A percentile compares a stretch with the other conserved stretches of the same genome.
These are phyloP conservation scores for Drosophila longiperda DNA, from an alignment of 2,888 invertebrate genomes.

Conservation along the genomic window DNA sequence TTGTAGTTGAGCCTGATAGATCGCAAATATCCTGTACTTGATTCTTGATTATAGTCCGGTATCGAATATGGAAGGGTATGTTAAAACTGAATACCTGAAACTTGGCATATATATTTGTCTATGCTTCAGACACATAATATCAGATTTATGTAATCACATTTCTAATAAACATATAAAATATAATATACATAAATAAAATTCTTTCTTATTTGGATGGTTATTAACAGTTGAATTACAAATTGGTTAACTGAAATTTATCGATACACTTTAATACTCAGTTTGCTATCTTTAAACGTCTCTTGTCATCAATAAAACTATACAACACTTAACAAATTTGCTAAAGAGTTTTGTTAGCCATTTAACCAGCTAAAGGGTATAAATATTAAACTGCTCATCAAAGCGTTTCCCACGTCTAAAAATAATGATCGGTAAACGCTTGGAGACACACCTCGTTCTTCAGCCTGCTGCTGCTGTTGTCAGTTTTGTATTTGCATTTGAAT, in stretches of 20 bases:
- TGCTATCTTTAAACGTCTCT: background rate
- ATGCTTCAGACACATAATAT: background rate
- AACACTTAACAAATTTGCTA: background rate
- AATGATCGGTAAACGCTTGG: conserved; percentile 22
- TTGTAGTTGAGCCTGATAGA: background rate
- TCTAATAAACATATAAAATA: too few species aligned
- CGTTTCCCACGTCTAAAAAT: conserved; percentile 49
- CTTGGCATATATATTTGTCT: too few species aligned
- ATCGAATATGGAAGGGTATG: background rate
- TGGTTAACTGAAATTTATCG: background rate
- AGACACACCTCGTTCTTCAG: conserved; percentile 65
- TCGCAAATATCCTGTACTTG: background rate
- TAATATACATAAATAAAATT: too few species aligned
- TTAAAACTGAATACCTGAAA: background rate
- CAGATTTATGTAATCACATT: background rate
- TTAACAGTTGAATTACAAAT: too few species aligned
- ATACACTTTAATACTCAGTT: background rate
- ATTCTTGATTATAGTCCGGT: background rate
- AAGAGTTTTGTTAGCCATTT: background rate
- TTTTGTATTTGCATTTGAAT: conserved; percentile 70
- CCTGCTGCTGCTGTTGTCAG: conserved; percentile 8
- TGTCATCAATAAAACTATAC: background rate
- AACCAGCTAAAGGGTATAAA: background rate
- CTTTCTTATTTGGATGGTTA: too few species aligned
- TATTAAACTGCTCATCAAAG: conserved; percentile 22